Base-by-base conservation (phyloP, 30 jellyfish, hydroid and myxozoan species). In the Pseudorhiza aurosa region DNA sequence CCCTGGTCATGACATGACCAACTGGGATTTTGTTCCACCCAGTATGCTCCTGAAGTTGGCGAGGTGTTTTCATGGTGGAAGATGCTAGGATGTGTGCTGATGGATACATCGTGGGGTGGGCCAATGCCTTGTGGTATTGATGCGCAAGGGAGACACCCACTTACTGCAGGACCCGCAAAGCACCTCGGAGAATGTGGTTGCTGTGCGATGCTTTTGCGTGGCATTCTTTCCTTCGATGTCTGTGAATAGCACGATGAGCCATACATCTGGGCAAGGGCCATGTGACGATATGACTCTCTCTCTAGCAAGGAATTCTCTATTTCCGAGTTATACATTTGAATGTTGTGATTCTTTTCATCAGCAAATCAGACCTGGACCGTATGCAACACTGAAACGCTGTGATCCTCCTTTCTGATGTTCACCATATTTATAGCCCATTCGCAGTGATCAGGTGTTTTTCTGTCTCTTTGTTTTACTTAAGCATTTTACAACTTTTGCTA, bases 211-310 rank as follows among this genome's bases (percentile, higher is more conserved):
- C 33, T 55, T 43, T 63, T 58, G 58, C 17, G 29, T 39, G 68
- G 78, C 35, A 57, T 8, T 57, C 88, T 57, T 18, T 76, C 88
- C 59, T 58, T 76, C 0, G 65, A 40, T 6, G 56, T 24, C 33
- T 55, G 71, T 4, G 65, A 37, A 44, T 58, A 39, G 59, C 45
- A 76, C 0, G 88, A 24, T 1, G 87, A 17, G 45, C 76, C 76
- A 44, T 35, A 76, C 15, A 44, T 58, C 47, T 76, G 88, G 24
- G 79, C 57, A 28, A 76, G 46, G 8, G 88, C 88, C 78, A 76
- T 21, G 15, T 76, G 77, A 45, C 87, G 75, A n/a, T 58, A n/a
- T 26, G 88, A 57, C 46, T 42, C 88, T 76, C 88, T 29, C n/a
- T 58, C 76, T 27, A 56, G 25, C 62, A 24, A 14, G 10, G 79